Conservation (phyloP, 2,888 invertebrate species). For the Timema cristinae region DNA sequence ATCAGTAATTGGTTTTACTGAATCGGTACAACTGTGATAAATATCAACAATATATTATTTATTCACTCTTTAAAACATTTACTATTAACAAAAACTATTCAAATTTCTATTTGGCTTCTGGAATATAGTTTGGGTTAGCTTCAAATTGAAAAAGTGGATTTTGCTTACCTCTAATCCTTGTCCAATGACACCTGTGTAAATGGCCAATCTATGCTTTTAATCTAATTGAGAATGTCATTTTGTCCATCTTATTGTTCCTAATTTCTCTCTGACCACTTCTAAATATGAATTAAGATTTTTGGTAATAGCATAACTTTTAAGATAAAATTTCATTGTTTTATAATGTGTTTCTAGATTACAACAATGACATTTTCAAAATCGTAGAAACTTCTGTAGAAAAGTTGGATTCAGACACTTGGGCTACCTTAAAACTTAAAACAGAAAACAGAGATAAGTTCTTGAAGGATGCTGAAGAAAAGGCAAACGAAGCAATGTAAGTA, state of each 20-base stretch:
- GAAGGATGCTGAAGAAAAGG: constrained; percentile 55
- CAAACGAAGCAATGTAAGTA: constrained; percentile 51
- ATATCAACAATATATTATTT: neutral
- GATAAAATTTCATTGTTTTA: neutral
- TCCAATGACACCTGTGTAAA: no score
- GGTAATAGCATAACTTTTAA: neutral
- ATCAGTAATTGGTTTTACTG: neutral
- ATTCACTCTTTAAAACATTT: neutral
- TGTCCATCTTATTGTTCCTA: no score
- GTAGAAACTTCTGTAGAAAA: constrained; percentile 61
- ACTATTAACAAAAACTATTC: no score
- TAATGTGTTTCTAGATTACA: constrained; percentile 24
- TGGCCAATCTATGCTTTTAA: no score
- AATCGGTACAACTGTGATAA: neutral
- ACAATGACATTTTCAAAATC: constrained; percentile 51
- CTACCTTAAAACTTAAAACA: constrained; percentile 55
- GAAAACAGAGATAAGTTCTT: constrained; percentile 54
- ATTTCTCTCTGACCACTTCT: no score
- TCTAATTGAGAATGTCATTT: no score
- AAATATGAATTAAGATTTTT: neutral
- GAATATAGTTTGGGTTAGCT: no score
- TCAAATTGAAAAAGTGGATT: no score
- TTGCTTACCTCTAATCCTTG: no score
- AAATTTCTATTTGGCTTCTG: no score
- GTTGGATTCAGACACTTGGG: constrained; percentile 54